These are phyloP conservation scores for Marmota flaviventris DNA, from an alignment of 2,113 vertebrate genomes.

Conservation along the genomic window DNA sequence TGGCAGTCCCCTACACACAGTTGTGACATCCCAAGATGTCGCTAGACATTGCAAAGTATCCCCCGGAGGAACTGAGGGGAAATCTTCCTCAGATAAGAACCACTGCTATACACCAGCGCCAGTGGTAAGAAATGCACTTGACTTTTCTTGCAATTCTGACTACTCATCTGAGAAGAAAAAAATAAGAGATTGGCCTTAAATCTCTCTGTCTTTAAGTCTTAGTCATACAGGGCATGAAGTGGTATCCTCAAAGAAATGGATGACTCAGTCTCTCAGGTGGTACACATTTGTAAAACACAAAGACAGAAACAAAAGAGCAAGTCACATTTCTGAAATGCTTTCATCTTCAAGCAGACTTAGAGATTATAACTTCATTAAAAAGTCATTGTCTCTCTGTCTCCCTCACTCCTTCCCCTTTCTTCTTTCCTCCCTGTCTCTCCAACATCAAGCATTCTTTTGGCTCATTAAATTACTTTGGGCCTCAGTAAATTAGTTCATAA, in stretches of 20 bases:
- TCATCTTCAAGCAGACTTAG: slow-evolving; percentile 46
- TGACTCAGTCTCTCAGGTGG: background rate
- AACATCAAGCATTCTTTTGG: background rate
- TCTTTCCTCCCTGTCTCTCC: background rate
- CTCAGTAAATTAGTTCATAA: slow-evolving; percentile 61
- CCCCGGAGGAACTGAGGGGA: background rate
- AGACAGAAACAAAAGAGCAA: slow-evolving; percentile 64
- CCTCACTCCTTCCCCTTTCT: background rate
- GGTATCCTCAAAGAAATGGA: slow-evolving; percentile 26
- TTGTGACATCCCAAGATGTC: background rate
- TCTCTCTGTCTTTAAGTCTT: slow-evolving; percentile 51
- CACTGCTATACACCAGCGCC: background rate
- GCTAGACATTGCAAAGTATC: background rate
- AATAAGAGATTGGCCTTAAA: slow-evolving; percentile 27
- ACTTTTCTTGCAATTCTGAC: background rate
- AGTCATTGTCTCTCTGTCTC: background rate
- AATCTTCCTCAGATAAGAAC: background rate
- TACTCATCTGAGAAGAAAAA: slow-evolving; percentile 25
- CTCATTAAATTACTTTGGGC: slow-evolving; percentile 50
- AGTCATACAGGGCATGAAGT: slow-evolving; percentile 15
- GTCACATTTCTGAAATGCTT: slow-evolving; percentile 39
- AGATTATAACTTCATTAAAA: slow-evolving; percentile 42
- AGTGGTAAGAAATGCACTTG: background rate
- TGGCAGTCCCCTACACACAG: background rate
- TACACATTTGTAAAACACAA: slow-evolving; percentile 43